These are phyloP conservation scores for Boloria euphrosyne DNA, from an alignment of 2,888 invertebrate species.

Conservation along the genomic window DNA sequence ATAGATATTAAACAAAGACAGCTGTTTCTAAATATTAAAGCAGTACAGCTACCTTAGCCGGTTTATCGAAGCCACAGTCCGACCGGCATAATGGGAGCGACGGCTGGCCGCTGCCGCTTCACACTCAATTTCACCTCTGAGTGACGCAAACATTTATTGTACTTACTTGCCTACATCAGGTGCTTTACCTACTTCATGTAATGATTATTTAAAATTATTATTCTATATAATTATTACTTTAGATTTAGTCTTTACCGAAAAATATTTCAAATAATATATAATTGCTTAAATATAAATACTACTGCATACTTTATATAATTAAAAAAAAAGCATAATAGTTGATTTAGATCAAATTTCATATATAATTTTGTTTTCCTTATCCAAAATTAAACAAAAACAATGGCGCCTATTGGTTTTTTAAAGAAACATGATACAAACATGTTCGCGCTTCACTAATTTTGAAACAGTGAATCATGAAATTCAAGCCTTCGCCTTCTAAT, in stretches of 20 bases:
- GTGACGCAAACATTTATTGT: constrained; percentile 80
- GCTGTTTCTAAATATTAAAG: constrained; percentile 36
- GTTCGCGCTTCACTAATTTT: constrained; percentile 34
- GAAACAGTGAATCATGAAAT: constrained; percentile 31
- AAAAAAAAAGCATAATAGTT: too few relatives aligned
- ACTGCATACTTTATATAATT: too few relatives aligned
- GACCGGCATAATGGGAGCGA: constrained; percentile 80
- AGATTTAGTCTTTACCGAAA: neutral
- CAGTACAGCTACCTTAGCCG: constrained; percentile 63
- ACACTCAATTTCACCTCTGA: constrained; percentile 83
- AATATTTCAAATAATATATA: neutral
- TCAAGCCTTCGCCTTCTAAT: constrained; percentile 26
- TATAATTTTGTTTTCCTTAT: neutral
- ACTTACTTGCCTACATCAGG: constrained; percentile 67
- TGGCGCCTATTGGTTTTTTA: constrained; percentile 62
- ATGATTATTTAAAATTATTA: neutral
- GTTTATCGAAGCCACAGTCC: constrained; percentile 71
- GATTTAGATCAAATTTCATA: too few relatives aligned
- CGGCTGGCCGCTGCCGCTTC: constrained; percentile 80
- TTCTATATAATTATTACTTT: neutral
- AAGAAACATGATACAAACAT: constrained; percentile 57
- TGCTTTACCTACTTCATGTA: constrained; percentile 50
- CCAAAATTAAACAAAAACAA: constrained; percentile 40
- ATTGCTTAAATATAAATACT: too few relatives aligned
- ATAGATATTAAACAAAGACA: constrained; percentile 8